A percentile compares a stretch with the other conserved stretches of the same genome.
These are phyloP conservation scores for Acrocera orbiculus DNA, from an alignment of 2,888 invertebrate species.

Conservation along the genomic window DNA sequence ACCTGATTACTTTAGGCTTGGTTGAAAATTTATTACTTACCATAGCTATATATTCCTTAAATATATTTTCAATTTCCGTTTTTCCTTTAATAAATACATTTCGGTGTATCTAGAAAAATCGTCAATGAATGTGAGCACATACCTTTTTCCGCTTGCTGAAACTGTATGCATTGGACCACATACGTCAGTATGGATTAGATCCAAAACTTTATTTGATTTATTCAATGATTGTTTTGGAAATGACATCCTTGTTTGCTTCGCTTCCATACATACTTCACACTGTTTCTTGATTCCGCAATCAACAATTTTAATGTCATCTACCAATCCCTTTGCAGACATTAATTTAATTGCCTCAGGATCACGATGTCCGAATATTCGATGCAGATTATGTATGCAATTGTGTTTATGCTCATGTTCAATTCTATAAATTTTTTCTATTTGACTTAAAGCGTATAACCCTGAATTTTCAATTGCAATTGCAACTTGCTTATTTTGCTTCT, in stretches of 20 bases:
- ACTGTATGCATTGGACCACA: conserved; percentile 19
- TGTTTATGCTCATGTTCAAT: too few species aligned
- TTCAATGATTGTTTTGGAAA: conserved; percentile 15
- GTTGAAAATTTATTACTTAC: conserved; percentile 8
- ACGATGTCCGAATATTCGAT: too few species aligned
- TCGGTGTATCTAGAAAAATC: conserved; percentile 18
- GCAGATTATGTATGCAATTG: too few species aligned
- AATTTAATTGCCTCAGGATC: too few species aligned
- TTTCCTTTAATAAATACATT: conserved; percentile 13
- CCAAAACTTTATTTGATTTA: conserved; percentile 9
- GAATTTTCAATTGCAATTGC: too few species aligned
- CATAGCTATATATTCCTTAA: conserved; percentile 9
- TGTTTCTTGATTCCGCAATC: conserved; percentile 10
- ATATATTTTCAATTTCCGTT: conserved; percentile 9
- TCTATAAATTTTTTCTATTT: too few species aligned
- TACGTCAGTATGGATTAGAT: conserved; percentile 17
- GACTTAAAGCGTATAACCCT: too few species aligned
- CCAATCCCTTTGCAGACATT: too few species aligned
- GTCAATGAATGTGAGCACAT: conserved; percentile 19
- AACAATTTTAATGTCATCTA: too few species aligned
- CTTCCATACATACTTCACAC: conserved; percentile 14
- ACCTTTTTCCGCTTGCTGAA: conserved; percentile 16
- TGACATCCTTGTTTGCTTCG: conserved; percentile 14
- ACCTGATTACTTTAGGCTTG: conserved; percentile 9
- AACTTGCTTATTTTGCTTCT: neutral